A percentile compares a stretch with the other conserved stretches of the same genome.
phyloP scores from a whole-genome alignment of 2,888 invertebrate species.

The Papilio gigon region DNA sequence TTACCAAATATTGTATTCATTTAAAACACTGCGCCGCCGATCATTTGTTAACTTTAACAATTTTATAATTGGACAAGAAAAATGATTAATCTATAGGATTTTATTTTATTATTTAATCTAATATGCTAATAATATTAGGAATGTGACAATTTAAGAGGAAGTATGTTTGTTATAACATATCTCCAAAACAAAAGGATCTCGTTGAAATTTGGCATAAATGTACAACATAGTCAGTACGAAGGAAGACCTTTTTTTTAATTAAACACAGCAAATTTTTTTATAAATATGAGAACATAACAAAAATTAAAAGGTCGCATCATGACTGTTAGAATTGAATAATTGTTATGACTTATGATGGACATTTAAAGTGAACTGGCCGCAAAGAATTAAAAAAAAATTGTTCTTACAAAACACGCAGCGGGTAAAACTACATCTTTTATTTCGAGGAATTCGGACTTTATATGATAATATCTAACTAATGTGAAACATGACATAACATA shows the following conservation, averaged over 20 bases:
- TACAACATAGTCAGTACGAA: too few relatives aligned
- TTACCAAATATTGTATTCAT: not conserved
- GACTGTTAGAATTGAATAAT: not conserved
- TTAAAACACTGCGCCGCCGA: not conserved
- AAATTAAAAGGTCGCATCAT: not conserved
- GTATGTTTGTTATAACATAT: too few relatives aligned
- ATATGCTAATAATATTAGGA: too few relatives aligned
- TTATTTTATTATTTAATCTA: too few relatives aligned
- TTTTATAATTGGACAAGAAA: not conserved
- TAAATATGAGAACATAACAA: not conserved
- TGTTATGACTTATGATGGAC: not conserved
- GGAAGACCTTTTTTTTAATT: not conserved
- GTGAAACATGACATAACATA: not conserved
- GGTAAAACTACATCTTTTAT: conserved; percentile 6
- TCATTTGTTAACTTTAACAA: not conserved
- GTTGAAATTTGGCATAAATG: too few relatives aligned
- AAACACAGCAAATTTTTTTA: not conserved
- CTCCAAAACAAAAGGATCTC: too few relatives aligned
- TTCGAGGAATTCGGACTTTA: conserved; percentile 18
- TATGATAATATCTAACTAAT: conserved; percentile 5
- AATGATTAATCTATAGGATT: too few relatives aligned
- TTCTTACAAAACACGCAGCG: not conserved
- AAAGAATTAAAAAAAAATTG: not conserved
- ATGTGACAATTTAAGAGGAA: too few relatives aligned
- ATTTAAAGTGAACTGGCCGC: not conserved